phyloP scores from a whole-genome alignment of 1,140 invertebrate species.

The Caerostris darwini region DNA sequence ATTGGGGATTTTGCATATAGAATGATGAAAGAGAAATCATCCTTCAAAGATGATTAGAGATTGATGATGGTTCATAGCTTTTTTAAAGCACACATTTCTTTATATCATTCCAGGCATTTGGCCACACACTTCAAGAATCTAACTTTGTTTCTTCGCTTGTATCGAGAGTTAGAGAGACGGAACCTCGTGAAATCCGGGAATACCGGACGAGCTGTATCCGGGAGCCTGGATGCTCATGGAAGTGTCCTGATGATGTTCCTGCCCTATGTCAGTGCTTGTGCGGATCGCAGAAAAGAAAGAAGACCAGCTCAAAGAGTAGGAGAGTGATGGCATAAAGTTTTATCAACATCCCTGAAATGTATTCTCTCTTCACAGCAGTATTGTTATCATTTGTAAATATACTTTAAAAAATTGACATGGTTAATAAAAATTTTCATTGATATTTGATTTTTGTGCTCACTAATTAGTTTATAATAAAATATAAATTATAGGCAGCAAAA shows the following conservation, averaged over 20 bases:
- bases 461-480: no score
- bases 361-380: background rate
- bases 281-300: background rate
- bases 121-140: background rate
- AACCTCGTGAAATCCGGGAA: constrained; percentile 63
- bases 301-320: background rate
- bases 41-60: no score
- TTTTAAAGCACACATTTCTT: no score
- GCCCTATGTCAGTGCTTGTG: constrained; percentile 19
- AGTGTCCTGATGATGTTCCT: background rate
- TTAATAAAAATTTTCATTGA: no score
- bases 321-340: background rate
- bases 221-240: constrained; percentile 72
- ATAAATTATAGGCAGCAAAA: no score
- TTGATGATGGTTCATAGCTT: no score
- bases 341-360: background rate
- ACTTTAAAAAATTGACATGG: no score
- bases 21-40: no score
- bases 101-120: background rate
- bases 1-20: no score
- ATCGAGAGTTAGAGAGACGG: constrained; percentile 42
- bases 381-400: constrained; percentile 12
- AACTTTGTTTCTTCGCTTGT: constrained; percentile 37
- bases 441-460: no score
- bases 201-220: constrained; percentile 61